Evolutionary conservation across 2,113 vertebrate species (phyloP).

Genomic region (Andinoacara biseriatus): DNA sequence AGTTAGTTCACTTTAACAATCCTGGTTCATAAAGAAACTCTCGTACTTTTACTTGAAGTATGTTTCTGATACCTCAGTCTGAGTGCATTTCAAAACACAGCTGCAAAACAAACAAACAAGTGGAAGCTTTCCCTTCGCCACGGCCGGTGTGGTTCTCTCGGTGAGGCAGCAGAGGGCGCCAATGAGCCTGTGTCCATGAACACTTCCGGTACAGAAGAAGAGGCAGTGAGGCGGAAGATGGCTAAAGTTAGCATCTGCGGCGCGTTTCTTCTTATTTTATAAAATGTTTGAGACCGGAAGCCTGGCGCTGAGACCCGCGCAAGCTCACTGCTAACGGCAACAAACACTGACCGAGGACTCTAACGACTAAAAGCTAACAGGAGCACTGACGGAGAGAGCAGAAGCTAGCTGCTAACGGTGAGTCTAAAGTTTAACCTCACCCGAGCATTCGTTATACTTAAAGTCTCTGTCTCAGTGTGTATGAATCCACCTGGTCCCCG

Average conservation of each 20-base stretch:
- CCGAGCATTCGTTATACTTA: neutral
- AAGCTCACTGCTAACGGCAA: neutral
- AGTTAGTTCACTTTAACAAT: no score
- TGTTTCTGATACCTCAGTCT: neutral
- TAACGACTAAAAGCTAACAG: neutral
- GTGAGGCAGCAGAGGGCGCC: neutral
- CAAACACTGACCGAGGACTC: no score
- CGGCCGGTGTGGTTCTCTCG: neutral
- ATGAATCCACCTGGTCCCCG: neutral
- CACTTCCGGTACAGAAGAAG: neutral
- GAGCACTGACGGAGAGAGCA: neutral
- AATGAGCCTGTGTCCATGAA: neutral
- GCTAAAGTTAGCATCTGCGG: neutral
- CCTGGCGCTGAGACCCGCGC: neutral
- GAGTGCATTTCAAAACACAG: neutral
- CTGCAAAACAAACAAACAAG: neutral
- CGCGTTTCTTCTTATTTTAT: neutral
- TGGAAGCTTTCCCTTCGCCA: neutral
- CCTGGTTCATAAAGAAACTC: neutral
- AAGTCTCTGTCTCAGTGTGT: neutral
- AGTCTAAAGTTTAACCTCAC: neutral
- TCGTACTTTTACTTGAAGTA: neutral
- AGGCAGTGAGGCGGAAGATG: neutral
- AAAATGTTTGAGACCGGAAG: neutral
- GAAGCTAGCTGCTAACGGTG: neutral